These are phyloP conservation scores for Argyra leucocephala DNA, from an alignment of 2,888 invertebrate species.

Conservation along the genomic window DNA sequence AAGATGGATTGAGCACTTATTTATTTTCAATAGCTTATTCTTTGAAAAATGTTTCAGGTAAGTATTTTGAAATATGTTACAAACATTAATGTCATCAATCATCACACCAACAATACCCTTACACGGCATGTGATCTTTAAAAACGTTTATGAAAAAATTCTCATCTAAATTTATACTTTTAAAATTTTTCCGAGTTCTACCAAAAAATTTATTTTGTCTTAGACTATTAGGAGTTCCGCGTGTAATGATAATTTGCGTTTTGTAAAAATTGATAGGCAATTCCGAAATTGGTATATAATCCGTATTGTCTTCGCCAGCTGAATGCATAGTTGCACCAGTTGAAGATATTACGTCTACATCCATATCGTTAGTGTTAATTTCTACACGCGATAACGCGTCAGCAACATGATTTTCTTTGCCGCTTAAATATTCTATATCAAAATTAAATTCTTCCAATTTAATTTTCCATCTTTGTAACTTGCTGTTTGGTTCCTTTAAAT, in stretches of 20 bases:
- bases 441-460: slow-evolving; percentile 14
- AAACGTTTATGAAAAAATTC: slow-evolving; percentile 12
- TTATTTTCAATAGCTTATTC: slow-evolving; percentile 12
- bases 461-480: slow-evolving; percentile 14
- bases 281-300: too few relatives aligned
- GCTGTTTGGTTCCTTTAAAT: not conserved
- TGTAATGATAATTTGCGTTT: slow-evolving; percentile 12
- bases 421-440: slow-evolving; percentile 18
- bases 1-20: slow-evolving; percentile 10
- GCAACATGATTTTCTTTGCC: slow-evolving; percentile 16
- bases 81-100: slow-evolving; percentile 11
- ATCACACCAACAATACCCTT: slow-evolving; percentile 13
- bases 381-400: slow-evolving; percentile 16
- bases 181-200: slow-evolving; percentile 13
- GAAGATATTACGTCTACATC: slow-evolving; percentile 4
- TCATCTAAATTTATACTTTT: slow-evolving; percentile 2
- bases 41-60: slow-evolving; percentile 14
- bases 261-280: slow-evolving; percentile 13
- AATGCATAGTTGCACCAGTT: not conserved
- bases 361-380: not conserved
- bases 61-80: slow-evolving; percentile 13
- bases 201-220: not conserved
- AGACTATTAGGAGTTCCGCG: not conserved
- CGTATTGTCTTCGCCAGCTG: too few relatives aligned
- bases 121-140: too few relatives aligned